Conservation (phyloP, 2,797 vertebrate genomes). For the Botia kubotai region DNA sequence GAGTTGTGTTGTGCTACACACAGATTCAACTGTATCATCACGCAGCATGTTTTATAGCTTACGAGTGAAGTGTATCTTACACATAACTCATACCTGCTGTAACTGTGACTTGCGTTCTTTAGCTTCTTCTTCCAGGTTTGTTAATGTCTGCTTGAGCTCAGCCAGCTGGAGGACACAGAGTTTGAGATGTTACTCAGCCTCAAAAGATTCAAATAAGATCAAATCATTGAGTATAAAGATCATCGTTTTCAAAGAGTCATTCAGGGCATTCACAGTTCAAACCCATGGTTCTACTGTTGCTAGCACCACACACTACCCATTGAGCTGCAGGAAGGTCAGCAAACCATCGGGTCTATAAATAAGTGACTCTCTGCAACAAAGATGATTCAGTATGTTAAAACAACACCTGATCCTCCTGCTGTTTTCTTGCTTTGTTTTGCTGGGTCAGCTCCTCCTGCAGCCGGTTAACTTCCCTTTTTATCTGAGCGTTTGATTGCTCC, state of each 20-base stretch:
- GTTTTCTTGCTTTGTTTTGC: slow-evolving; percentile 79
- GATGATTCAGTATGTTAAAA: not conserved
- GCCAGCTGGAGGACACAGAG: slow-evolving; percentile 78
- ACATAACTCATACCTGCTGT: slow-evolving; percentile 82
- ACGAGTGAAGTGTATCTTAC: not conserved
- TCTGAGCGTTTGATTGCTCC: slow-evolving; percentile 75
- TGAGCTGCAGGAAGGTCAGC: no score
- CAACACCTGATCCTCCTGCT: slow-evolving; percentile 86
- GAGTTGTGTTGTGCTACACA: slow-evolving; percentile 86
- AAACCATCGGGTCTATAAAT: not conserved
- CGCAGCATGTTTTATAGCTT: no score
- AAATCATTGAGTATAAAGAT: no score
- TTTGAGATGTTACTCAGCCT: not conserved
- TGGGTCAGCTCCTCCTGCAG: slow-evolving; percentile 84
- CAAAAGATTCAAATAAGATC: no score
- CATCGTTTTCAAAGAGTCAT: no score
- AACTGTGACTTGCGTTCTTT: slow-evolving; percentile 85
- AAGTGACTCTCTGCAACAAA: not conserved
- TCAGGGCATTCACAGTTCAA: no score
- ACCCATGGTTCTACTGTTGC: no score
- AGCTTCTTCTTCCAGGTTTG: slow-evolving; percentile 83
- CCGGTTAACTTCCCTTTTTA: slow-evolving; percentile 80
- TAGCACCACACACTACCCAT: no score
- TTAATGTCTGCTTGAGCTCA: slow-evolving; percentile 80
- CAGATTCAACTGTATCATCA: not conserved